Percentiles rank a stretch among this genome's conserved stretches.
Evolutionary conservation across 2,888 invertebrate species (phyloP).

Genomic region (Diachrysia chrysitis): DNA sequence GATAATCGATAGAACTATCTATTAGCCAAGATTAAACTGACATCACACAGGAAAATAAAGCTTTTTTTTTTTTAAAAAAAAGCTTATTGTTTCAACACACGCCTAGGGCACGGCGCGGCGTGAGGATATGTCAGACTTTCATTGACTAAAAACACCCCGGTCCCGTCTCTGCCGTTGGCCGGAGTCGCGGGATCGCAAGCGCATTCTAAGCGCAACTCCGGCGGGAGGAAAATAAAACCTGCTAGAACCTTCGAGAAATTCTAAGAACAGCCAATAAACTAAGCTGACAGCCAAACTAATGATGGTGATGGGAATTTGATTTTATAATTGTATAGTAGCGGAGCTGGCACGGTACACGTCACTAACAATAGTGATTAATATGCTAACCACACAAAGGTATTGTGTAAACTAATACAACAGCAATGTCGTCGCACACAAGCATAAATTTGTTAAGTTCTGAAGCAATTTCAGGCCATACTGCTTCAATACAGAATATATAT

Average conservation of each 20-base stretch:
- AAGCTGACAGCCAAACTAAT: slow-evolving; percentile 1
- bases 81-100: too few relatives aligned
- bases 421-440: not conserved
- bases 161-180: too few relatives aligned
- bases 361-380: not conserved
- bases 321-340: not conserved
- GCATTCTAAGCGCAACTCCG: too few relatives aligned
- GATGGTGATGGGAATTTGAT: not conserved
- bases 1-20: not conserved
- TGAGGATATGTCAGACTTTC: too few relatives aligned
- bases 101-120: too few relatives aligned
- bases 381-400: not conserved
- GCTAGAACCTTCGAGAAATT: not conserved
- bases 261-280: not conserved
- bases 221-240: not conserved
- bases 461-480: too few relatives aligned
- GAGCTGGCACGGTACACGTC: not conserved
- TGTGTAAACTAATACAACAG: not conserved
- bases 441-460: not conserved
- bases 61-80: too few relatives aligned
- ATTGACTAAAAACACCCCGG: too few relatives aligned
- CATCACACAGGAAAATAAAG: not conserved
- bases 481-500: too few relatives aligned
- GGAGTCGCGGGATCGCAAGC: too few relatives aligned
- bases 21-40: not conserved